Percentiles rank a stretch among this genome's conserved stretches.
Evolutionary conservation across 2,797 vertebrate genomes (phyloP).

Genomic region (Helostoma temminkii): DNA sequence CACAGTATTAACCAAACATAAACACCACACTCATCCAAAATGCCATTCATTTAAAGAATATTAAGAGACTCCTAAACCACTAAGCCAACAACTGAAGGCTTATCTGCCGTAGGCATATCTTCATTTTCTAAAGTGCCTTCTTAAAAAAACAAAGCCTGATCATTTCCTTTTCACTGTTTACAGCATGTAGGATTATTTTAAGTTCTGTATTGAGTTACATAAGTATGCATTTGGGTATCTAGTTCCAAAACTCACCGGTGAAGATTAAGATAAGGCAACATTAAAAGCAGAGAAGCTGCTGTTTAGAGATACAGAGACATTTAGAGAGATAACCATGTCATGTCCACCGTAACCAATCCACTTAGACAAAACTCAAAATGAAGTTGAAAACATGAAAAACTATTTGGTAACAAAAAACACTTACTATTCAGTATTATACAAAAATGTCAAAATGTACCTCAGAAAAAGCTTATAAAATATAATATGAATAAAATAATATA

Average conservation of each 20-base stretch:
- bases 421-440: slow-evolving; percentile 72
- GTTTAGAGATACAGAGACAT: slow-evolving; percentile 22
- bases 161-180: slow-evolving; percentile 4
- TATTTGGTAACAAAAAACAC: slow-evolving; percentile 79
- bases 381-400: slow-evolving; percentile 53
- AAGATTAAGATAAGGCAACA: slow-evolving; percentile 2
- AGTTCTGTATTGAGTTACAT: not conserved
- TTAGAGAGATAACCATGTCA: slow-evolving; percentile 11
- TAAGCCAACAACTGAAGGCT: not conserved
- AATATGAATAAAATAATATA: slow-evolving; percentile 84
- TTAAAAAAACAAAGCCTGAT: slow-evolving; percentile 1
- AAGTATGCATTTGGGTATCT: slow-evolving; percentile 1
- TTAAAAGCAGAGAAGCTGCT: slow-evolving; percentile 16
- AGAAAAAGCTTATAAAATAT: slow-evolving; percentile 84
- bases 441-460: slow-evolving; percentile 82
- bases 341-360: slow-evolving; percentile 29
- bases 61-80: slow-evolving; percentile 23
- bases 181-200: slow-evolving; percentile 7
- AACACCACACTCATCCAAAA: slow-evolving; percentile 6
- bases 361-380: slow-evolving; percentile 49
- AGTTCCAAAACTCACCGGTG: slow-evolving; percentile 13
- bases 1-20: too few species aligned
- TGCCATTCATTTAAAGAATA: slow-evolving; percentile 28
- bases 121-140: slow-evolving; percentile 31
- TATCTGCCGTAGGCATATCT: not conserved